Evolutionary conservation across 2,113 vertebrate genomes (phyloP).

Genomic region (Irena cyanogastra): DNA sequence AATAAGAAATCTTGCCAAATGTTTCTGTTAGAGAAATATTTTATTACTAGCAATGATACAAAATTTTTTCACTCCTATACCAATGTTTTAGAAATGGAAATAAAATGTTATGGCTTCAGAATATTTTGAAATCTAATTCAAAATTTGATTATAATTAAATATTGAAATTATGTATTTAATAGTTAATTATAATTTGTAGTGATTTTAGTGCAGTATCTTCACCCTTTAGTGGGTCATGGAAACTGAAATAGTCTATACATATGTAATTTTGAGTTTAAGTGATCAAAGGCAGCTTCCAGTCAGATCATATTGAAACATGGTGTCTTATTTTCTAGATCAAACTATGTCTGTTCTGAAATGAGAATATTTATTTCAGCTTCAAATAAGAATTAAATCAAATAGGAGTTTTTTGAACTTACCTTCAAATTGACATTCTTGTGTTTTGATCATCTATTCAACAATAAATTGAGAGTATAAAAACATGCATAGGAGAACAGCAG

Average conservation of each 20-base stretch:
- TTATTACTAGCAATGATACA: background rate
- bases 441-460: slow-evolving; percentile 20
- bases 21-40: background rate
- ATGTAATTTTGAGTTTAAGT: background rate
- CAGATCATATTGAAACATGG: background rate
- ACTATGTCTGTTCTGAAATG: background rate
- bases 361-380: slow-evolving; percentile 7
- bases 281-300: slow-evolving; percentile 14
- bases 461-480: background rate
- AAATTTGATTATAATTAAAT: background rate
- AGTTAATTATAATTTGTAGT: background rate
- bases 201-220: background rate
- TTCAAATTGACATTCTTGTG: background rate
- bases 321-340: slow-evolving; percentile 12
- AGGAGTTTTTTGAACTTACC: background rate
- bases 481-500: background rate
- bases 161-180: background rate
- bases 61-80: background rate
- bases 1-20: background rate
- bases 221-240: background rate
- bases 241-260: background rate
- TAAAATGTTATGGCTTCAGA: background rate
- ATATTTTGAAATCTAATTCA: background rate
- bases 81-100: background rate
- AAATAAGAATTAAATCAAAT: background rate